Evolutionary conservation across 1,140 invertebrate genomes (phyloP).

Genomic region (Anthonomus grandis): DNA sequence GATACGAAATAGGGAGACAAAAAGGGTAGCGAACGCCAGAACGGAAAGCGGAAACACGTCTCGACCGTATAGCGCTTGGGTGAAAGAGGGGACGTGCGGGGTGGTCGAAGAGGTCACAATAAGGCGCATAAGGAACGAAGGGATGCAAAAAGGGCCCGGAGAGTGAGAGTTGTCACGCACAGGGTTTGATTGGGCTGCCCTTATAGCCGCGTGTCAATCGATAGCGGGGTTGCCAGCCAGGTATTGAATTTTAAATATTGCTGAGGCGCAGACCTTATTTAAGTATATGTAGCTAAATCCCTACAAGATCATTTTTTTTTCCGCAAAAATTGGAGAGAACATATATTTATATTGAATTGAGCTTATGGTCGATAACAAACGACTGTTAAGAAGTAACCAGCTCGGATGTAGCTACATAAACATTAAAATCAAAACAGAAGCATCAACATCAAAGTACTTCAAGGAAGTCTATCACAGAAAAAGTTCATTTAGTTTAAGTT

Average conservation of each 20-base stretch:
- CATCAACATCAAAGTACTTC: too few species aligned
- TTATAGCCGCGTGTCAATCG: slow-evolving; percentile 35
- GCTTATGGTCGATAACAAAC: too few species aligned
- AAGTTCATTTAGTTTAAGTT: too few species aligned
- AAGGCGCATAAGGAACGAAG: slow-evolving; percentile 24
- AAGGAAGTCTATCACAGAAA: too few species aligned
- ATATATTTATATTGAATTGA: too few species aligned
- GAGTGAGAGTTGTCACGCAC: slow-evolving; percentile 50
- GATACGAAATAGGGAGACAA: slow-evolving; percentile 18
- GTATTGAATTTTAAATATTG: background rate
- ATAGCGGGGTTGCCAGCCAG: slow-evolving; percentile 34
- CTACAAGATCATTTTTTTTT: too few species aligned
- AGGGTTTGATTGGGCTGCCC: slow-evolving; percentile 47
- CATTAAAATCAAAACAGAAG: too few species aligned
- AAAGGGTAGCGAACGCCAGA: slow-evolving; percentile 21
- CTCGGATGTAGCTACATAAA: too few species aligned
- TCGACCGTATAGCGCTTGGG: too few species aligned
- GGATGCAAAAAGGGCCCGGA: slow-evolving; percentile 40
- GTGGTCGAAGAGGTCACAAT: background rate
- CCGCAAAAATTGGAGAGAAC: too few species aligned
- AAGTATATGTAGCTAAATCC: background rate
- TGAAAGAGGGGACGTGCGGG: background rate
- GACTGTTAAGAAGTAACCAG: too few species aligned
- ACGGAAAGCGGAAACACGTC: slow-evolving; percentile 25
- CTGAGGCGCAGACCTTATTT: background rate